Conservation (phyloP, 2,113 vertebrate genomes). For the Hippopotamus amphibius region DNA sequence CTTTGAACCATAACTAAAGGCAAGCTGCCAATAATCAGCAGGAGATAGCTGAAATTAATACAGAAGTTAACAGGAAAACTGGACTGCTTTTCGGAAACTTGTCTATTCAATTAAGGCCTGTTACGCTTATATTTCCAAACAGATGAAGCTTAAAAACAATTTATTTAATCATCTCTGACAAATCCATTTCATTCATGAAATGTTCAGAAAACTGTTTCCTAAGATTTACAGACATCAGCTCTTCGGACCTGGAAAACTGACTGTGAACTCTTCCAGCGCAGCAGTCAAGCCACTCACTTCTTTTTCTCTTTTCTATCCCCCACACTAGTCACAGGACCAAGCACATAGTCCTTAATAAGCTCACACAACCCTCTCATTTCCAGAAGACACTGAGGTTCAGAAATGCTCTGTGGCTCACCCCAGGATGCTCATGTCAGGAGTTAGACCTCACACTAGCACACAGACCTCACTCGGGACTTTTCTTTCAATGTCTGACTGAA, state of each 20-base stretch:
- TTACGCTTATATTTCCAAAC: slow-evolving; percentile 66
- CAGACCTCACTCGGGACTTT: slow-evolving; percentile 36
- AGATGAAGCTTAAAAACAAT: slow-evolving; percentile 58
- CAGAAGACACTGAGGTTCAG: slow-evolving; percentile 27
- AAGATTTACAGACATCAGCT: slow-evolving; percentile 17
- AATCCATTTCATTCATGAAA: slow-evolving; percentile 55
- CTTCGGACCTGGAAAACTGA: slow-evolving; percentile 4
- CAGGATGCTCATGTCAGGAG: not conserved
- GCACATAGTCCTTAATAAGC: not conserved
- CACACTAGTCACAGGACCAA: not conserved
- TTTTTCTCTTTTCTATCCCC: not conserved
- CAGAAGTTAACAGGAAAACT: slow-evolving; percentile 60
- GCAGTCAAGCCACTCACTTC: not conserved
- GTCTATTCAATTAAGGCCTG: slow-evolving; percentile 54
- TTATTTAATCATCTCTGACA: slow-evolving; percentile 52
- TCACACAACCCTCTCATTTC: not conserved
- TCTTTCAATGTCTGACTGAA: slow-evolving; percentile 39
- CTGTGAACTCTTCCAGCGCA: not conserved
- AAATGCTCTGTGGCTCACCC: not conserved
- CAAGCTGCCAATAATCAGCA: slow-evolving; percentile 68
- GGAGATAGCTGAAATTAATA: slow-evolving; percentile 70
- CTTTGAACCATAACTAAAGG: slow-evolving; percentile 56
- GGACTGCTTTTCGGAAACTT: slow-evolving; percentile 64
- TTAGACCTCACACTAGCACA: slow-evolving; percentile 17
- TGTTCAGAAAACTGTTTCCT: slow-evolving; percentile 48